Evolutionary conservation across 2,113 vertebrate species (phyloP).

Genomic region (Lagenorhynchus albirostris): DNA sequence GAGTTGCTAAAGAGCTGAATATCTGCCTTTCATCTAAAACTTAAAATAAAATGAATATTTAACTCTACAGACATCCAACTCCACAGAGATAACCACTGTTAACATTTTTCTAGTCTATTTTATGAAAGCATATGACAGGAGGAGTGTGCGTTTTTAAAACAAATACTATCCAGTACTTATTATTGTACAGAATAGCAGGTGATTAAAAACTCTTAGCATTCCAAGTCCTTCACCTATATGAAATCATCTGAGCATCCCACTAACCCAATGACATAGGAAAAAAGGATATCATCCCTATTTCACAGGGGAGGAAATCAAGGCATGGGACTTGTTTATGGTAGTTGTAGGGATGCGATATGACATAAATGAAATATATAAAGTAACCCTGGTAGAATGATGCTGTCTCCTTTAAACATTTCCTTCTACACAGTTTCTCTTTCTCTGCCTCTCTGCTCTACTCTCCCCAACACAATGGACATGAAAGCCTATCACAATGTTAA

Average conservation of each 20-base stretch:
- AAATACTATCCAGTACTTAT: background rate
- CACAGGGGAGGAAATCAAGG: background rate
- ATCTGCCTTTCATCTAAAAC: background rate
- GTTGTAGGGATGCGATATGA: background rate
- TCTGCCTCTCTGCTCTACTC: background rate
- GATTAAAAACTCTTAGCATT: conserved; percentile 19
- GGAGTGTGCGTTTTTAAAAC: background rate
- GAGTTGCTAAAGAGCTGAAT: background rate
- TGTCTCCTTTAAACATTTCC: background rate
- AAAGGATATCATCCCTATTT: background rate
- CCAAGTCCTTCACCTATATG: background rate
- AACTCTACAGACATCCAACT: background rate
- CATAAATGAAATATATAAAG: background rate
- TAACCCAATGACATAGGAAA: background rate
- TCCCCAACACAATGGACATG: background rate
- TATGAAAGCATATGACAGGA: background rate
- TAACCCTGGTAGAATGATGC: background rate
- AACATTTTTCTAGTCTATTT: background rate
- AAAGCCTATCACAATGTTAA: background rate
- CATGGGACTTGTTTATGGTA: background rate
- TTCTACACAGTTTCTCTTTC: background rate
- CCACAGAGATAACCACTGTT: background rate
- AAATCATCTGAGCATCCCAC: background rate
- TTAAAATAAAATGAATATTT: background rate
- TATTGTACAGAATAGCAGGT: background rate